A percentile compares a stretch with the other conserved stretches of the same genome.
phyloP scores from a whole-genome alignment of 2,113 vertebrate species.

The cattle (Bos taurus) region DNA sequence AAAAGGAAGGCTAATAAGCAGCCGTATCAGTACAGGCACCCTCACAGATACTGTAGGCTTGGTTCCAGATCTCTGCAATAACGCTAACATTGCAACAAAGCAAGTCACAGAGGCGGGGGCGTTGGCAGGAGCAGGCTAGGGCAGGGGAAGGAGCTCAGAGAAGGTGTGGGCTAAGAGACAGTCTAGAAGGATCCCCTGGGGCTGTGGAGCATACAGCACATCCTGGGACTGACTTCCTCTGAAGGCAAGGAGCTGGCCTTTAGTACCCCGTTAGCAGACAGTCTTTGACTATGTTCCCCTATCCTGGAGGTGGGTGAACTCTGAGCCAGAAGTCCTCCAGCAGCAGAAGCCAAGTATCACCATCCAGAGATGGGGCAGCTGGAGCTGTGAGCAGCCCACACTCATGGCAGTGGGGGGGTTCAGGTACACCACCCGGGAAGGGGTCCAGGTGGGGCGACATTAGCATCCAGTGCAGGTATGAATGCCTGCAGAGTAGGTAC shows the following conservation, averaged over 20 bases:
- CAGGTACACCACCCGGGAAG: background rate
- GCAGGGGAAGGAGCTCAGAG: background rate
- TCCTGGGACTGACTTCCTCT: background rate
- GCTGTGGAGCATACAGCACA: background rate
- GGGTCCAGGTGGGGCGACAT: background rate
- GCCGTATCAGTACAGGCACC: background rate
- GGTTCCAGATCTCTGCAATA: background rate
- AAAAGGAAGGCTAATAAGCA: background rate
- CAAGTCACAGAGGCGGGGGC: background rate
- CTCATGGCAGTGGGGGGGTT: rapidly evolving
- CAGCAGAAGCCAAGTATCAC: too few relatives aligned
- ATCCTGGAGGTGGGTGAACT: background rate
- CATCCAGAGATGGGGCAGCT: background rate
- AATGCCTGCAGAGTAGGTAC: too few relatives aligned
- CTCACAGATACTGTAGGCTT: background rate
- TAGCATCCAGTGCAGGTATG: background rate
- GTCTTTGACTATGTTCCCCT: background rate
- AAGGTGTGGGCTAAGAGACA: background rate
- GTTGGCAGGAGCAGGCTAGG: background rate
- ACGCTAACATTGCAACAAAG: background rate
- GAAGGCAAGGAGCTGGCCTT: background rate
- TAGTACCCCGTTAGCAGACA: background rate
- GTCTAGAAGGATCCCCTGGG: background rate
- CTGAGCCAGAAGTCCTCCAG: background rate
- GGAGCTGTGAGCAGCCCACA: background rate